These are phyloP conservation scores for Lasioglossum albipes DNA, from an alignment of 1,140 invertebrate genomes.

Conservation along the genomic window DNA sequence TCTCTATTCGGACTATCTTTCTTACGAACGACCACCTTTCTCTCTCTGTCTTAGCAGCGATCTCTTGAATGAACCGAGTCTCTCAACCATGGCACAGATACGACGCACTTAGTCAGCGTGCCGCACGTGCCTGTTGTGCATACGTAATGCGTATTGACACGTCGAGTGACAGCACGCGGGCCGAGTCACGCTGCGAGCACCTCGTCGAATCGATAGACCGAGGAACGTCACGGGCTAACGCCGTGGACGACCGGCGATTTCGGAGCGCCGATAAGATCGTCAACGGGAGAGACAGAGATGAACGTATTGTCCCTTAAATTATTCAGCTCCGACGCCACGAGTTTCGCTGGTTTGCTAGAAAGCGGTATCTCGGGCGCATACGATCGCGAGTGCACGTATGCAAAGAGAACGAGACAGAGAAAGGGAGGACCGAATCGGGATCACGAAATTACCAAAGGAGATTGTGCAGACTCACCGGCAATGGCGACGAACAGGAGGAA, in stretches of 20 bases:
- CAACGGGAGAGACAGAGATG: too few relatives aligned
- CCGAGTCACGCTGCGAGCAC: slow-evolving; percentile 33
- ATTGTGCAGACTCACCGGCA: slow-evolving; percentile 64
- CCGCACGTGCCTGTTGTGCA: slow-evolving; percentile 61
- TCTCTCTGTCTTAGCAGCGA: slow-evolving; percentile 20
- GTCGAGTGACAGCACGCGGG: slow-evolving; percentile 51
- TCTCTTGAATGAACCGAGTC: slow-evolving; percentile 56
- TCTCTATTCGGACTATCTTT: slow-evolving; percentile 27
- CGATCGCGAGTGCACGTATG: too few relatives aligned
- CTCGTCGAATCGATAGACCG: slow-evolving; percentile 39
- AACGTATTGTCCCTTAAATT: too few relatives aligned
- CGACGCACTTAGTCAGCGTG: slow-evolving; percentile 47
- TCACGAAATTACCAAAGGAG: not conserved
- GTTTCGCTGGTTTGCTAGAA: too few relatives aligned
- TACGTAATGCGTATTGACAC: slow-evolving; percentile 62
- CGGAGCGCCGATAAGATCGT: not conserved
- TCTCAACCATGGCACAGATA: slow-evolving; percentile 46
- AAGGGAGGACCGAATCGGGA: not conserved
- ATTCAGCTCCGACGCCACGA: too few relatives aligned
- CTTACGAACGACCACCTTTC: slow-evolving; percentile 15
- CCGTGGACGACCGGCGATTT: slow-evolving; percentile 7
- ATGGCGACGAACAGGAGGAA: slow-evolving; percentile 69
- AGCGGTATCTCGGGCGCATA: too few relatives aligned
- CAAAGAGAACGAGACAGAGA: not conserved
- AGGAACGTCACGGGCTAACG: not conserved